A percentile compares a stretch with the other conserved stretches of the same genome.
Evolutionary conservation across 2,888 invertebrate genomes (phyloP).

Genomic region (Rhagonycha fulva): DNA sequence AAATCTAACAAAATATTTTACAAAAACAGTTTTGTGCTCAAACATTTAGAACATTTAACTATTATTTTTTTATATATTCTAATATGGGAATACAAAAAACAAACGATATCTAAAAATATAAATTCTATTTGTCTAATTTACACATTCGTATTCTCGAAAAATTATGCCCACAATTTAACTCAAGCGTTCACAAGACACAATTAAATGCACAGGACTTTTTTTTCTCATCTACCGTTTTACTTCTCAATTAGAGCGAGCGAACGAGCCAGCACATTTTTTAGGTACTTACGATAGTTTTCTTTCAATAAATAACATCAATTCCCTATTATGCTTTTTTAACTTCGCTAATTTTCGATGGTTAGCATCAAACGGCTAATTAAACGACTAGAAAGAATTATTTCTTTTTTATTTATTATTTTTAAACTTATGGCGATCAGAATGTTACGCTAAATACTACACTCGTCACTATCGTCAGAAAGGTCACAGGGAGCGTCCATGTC

Average conservation of each 20-base stretch:
- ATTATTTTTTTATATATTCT: neutral
- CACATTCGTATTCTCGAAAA: neutral
- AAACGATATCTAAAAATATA: conserved; percentile 3
- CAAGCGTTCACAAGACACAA: neutral
- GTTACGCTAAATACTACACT: conserved; percentile 62
- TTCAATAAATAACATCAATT: conserved; percentile 3
- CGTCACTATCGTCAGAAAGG: conserved; percentile 60
- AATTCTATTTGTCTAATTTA: conserved; percentile 3
- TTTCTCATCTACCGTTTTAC: neutral
- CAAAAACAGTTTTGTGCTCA: conserved; percentile 2
- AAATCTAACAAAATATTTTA: conserved; percentile 1
- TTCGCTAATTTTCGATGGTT: neutral
- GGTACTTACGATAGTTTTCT: neutral
- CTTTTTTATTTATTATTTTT: conserved; percentile 7
- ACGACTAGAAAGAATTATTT: conserved; percentile 24
- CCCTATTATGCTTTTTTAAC: neutral
- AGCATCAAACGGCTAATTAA: conserved; percentile 6
- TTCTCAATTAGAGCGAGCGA: neutral
- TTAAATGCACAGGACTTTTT: neutral
- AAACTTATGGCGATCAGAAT: conserved; percentile 19
- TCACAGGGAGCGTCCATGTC: conserved; percentile 47
- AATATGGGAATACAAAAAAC: neutral
- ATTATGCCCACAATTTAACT: neutral
- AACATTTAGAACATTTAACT: neutral
- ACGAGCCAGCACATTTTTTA: neutral